These are phyloP conservation scores for Drosophila macrospina DNA, from an alignment of 2,888 invertebrate genomes.

Conservation along the genomic window DNA sequence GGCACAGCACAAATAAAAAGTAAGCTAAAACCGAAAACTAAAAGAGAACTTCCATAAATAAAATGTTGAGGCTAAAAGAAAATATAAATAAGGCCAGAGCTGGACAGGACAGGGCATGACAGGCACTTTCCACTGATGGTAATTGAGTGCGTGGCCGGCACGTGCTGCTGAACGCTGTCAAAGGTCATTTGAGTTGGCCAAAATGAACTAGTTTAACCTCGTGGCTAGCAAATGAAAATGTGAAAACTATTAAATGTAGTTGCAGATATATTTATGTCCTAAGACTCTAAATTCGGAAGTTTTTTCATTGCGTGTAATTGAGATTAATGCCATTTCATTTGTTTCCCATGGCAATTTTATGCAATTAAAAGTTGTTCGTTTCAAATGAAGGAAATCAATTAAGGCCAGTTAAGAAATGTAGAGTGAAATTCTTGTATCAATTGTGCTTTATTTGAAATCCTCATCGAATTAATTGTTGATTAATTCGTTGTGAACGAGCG, in stretches of 20 bases:
- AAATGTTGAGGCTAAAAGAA: slow-evolving; percentile 18
- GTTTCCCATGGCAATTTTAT: slow-evolving; percentile 36
- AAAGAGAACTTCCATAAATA: slow-evolving; percentile 20
- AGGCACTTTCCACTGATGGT: slow-evolving; percentile 26
- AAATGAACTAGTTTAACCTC: slow-evolving; percentile 56
- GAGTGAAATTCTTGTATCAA: slow-evolving; percentile 14
- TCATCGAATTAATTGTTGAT: not conserved
- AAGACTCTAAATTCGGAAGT: not conserved
- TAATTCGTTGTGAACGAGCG: not conserved
- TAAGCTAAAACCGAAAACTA: slow-evolving; percentile 12
- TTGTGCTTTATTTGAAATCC: slow-evolving; percentile 36
- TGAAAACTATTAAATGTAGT: slow-evolving; percentile 17
- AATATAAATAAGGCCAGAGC: slow-evolving; percentile 1
- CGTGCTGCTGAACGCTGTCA: slow-evolving; percentile 22
- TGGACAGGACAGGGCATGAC: slow-evolving; percentile 5
- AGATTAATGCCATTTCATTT: slow-evolving; percentile 35
- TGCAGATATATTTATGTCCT: slow-evolving; percentile 8
- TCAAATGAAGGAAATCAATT: slow-evolving; percentile 24
- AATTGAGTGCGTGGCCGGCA: slow-evolving; percentile 21
- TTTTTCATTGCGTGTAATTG: slow-evolving; percentile 61
- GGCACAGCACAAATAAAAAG: slow-evolving; percentile 98
- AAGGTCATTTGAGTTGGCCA: slow-evolving; percentile 49
- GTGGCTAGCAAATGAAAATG: slow-evolving; percentile 13
- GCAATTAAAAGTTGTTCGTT: slow-evolving; percentile 40
- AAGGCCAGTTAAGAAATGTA: slow-evolving; percentile 6